phyloP scores from a whole-genome alignment of 2,888 invertebrate species.

The Seira musarum region DNA sequence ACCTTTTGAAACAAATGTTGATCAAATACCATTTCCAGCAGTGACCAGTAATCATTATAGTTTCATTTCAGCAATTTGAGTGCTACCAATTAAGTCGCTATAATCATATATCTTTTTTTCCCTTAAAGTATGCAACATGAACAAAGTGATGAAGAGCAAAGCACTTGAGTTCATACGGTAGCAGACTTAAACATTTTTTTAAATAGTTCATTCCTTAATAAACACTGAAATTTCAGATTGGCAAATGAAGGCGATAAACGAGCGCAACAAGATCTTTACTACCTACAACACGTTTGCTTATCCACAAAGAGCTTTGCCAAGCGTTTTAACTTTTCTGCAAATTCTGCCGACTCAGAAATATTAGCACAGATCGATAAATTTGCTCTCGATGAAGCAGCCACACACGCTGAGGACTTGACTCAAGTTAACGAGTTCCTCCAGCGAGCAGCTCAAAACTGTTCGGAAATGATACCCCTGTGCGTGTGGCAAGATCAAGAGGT shows the following conservation, averaged over 20 bases:
- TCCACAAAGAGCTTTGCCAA: constrained; percentile 59
- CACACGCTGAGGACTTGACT: constrained; percentile 21
- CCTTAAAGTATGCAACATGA: constrained; percentile 82
- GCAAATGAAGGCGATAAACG: no score
- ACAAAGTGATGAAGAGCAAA: constrained; percentile 79
- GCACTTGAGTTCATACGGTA: constrained; percentile 54
- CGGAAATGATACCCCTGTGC: constrained; percentile 81
- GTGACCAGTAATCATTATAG: constrained; percentile 75
- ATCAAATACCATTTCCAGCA: constrained; percentile 85
- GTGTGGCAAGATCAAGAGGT: constrained; percentile 78
- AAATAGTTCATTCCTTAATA: no score
- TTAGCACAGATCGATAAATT: background rate
- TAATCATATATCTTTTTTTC: constrained; percentile 3
- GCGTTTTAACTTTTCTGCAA: constrained; percentile 53
- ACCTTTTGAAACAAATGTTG: constrained; percentile 80
- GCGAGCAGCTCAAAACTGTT: constrained; percentile 82
- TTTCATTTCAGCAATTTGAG: background rate
- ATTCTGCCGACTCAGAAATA: background rate
- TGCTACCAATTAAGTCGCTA: background rate
- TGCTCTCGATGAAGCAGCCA: background rate
- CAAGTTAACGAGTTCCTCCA: constrained; percentile 30
- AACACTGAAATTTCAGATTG: no score
- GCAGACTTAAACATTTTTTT: no score
- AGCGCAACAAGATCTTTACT: constrained; percentile 43
- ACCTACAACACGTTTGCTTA: constrained; percentile 54